Base-by-base conservation (phyloP, 2,797 vertebrate genomes). In the Acanthiza pusilla region DNA sequence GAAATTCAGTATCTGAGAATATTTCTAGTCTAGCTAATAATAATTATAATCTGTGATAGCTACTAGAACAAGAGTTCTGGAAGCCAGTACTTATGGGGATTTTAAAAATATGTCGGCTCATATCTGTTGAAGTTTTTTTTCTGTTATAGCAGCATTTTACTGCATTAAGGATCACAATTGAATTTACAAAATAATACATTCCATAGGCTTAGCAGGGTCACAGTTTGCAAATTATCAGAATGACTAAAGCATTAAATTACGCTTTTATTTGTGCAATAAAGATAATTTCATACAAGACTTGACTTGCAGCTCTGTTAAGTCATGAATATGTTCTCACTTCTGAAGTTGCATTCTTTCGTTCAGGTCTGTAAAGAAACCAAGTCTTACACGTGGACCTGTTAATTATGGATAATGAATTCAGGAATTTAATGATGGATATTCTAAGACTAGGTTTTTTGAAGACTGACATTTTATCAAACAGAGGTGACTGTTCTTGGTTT, bases 231-330 rank as follows among this genome's bases (percentile, higher is more conserved):
- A 58, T 93, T 61, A 73, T 66, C 76, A 62, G 47, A 93, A 75
- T 78, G 54, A 75, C 19, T 81, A 83, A 78, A 94, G 36, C 43
- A 51, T 71, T 96, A 75, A 85, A 93, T 93, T 91, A 42, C 3
- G 11, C 36, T 77, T 90, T 42, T 55, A 71, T 85, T 91, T 88
- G 51, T 79, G 25, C 43, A 55, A 32, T 89, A 84, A 88, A 65
- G 55, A 62, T 55, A 29, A 80, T 91, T 85, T 94, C 29, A 26
- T 81, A 73, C 26, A 40, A 73, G 81, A n/a, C 53, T 47, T 78
- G 54, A 79, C 54, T 60, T 70, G 51, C 25, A 54, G 27, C 32
- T 91, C 38, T 68, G 9, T 72, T 91, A 47, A 7, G 6, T 60
- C 51, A 22, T 13, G 5, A 53, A 57, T 63, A 63, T 3, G 1